Evolutionary conservation across 2,888 invertebrate species (phyloP), one percentile per base, ranked within the genome.

Genomic region (Hecatera dysodea): DNA sequence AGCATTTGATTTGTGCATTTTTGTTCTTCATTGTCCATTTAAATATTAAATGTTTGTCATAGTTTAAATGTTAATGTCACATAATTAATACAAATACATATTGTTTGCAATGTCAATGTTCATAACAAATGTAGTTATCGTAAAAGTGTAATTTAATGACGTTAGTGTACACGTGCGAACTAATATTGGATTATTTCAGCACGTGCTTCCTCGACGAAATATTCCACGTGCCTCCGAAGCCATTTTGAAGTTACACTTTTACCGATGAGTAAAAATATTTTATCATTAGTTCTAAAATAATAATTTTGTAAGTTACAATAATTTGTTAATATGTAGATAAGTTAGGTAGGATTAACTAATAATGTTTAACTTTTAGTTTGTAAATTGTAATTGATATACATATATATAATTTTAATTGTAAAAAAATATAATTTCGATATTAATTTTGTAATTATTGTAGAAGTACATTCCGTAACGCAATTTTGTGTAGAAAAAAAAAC

Each of bases 381-480:
- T 83, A 81, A 81, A 75, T 69, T 80, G 61, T 56, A 78, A 56
- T 64, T 65, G 64, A 62, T 42, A 57, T n/a, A n/a, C n/a, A n/a
- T n/a, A n/a, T n/a, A n/a, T 72, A 72, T 71, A 78, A 84, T 77
- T 83, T 83, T 72, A 52, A 57, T 52, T 75, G 72, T 65, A 75
- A 72, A 80, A 59, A 69, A 44, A 9, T 48, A 70, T 72, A 48
- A 67, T 78, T 83, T 83, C 72, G 62, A 73, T 75, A 77, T 84
- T 81, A 79, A 63, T 83, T 85, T 78, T 67, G 73, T 74, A 74
- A 75, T 76, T 73, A 71, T 75, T 70, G 67, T 82, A 79, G 80
- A 78, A 60, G 61, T 80, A 88, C 89, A 89, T 89, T 89, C 89
- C 89, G 81, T 84, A 71, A 81, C 76, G 82, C 86, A 82, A 83